Conservation (phyloP, 2,797 vertebrate genomes). For the Sternarchorhynchus goeldii region DNA sequence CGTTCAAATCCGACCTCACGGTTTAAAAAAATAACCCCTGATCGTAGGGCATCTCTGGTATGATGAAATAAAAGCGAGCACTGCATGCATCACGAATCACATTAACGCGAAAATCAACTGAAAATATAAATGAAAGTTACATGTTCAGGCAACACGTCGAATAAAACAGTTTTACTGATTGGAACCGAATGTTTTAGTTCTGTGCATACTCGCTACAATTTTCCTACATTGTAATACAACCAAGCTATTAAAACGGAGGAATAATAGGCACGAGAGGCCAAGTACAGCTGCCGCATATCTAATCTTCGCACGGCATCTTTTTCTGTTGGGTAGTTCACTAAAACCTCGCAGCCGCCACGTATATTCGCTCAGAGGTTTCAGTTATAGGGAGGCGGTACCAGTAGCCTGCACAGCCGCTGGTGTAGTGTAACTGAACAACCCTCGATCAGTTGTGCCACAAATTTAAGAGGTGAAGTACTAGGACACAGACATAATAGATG, state of each 20-base stretch:
- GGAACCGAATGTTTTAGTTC: neutral
- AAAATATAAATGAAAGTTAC: neutral
- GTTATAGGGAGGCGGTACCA: neutral
- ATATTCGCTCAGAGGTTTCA: neutral
- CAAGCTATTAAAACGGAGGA: neutral
- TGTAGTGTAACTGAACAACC: neutral
- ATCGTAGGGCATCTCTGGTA: slow-evolving; percentile 8
- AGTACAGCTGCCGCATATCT: neutral
- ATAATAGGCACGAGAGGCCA: neutral
- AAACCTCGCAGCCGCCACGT: neutral
- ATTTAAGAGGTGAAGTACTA: neutral
- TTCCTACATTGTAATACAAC: neutral
- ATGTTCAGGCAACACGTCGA: neutral
- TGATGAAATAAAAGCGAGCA: slow-evolving; percentile 14
- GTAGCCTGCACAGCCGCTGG: neutral
- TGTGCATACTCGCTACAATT: neutral
- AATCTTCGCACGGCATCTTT: neutral
- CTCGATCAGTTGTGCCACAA: neutral
- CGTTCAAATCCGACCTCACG: neutral
- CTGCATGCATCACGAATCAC: neutral
- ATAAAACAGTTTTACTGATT: neutral
- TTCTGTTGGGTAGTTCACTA: neutral
- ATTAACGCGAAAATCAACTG: neutral
- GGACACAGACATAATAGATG: neutral
- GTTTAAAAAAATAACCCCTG: neutral